Percentiles rank a stretch among this genome's conserved stretches.
Conservation (phyloP, 2,113 vertebrate genomes). For the Lipophrys pholis region DNA sequence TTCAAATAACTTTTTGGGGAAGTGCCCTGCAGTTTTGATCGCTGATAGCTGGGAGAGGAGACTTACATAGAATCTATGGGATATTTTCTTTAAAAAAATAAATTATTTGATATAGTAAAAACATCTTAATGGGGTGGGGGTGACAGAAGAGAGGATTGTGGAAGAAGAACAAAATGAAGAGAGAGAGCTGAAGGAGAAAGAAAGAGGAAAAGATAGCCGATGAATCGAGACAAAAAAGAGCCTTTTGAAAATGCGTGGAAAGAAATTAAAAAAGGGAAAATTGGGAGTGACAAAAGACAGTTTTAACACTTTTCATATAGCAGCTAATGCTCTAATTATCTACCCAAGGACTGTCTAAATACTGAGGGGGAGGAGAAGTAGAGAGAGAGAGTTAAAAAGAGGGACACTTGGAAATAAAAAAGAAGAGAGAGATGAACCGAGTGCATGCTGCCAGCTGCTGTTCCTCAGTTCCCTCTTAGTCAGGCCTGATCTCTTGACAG, state of each 20-base stretch:
- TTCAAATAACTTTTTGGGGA: constrained; percentile 16
- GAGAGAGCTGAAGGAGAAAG: constrained; percentile 34
- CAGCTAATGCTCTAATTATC: constrained; percentile 66
- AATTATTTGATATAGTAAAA: constrained; percentile 20
- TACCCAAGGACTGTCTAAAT: constrained; percentile 53
- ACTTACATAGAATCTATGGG: too few relatives aligned
- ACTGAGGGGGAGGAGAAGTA: constrained; percentile 8
- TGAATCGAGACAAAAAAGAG: constrained; percentile 36
- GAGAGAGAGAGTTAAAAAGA: constrained; percentile 12
- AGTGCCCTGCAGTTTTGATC: constrained; percentile 22
- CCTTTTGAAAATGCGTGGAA: constrained; percentile 52
- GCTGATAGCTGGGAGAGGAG: constrained; percentile 12
- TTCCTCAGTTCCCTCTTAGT: constrained; percentile 46
- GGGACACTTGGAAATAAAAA: constrained; percentile 22
- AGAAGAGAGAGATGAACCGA: constrained; percentile 31
- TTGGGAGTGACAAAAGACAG: constrained; percentile 52
- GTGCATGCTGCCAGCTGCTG: constrained; percentile 48
- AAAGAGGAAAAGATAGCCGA: constrained; percentile 21
- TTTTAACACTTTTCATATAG: constrained; percentile 58
- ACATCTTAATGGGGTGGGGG: constrained; percentile 28
- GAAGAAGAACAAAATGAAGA: constrained; percentile 2
- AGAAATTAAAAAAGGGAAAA: constrained; percentile 57
- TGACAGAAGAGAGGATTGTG: constrained; percentile 19
- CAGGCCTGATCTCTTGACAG: constrained; percentile 61
- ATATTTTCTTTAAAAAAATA: background rate